These are phyloP conservation scores for Asobara japonica DNA, from an alignment of 1,140 invertebrate genomes.

Conservation along the genomic window DNA sequence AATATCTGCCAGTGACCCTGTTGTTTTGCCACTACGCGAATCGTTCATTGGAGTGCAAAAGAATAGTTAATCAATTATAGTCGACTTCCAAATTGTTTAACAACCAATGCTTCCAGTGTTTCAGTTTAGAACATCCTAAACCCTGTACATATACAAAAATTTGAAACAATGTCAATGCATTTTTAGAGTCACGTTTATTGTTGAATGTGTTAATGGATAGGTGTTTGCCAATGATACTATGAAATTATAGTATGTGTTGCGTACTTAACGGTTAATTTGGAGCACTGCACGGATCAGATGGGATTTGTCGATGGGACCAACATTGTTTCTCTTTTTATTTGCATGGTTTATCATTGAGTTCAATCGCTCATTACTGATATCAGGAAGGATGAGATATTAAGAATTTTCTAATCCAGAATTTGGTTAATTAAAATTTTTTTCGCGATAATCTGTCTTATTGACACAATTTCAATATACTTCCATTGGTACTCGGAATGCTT, in stretches of 20 bases:
- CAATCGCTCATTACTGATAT: neutral
- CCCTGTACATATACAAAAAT: neutral
- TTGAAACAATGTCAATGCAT: neutral
- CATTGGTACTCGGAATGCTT: no score
- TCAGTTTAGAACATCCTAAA: neutral
- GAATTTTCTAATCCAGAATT: neutral
- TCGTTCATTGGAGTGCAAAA: conserved; percentile 40
- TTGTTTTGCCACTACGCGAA: conserved; percentile 37
- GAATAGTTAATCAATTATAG: conserved; percentile 28
- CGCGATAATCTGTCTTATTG: no score
- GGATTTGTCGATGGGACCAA: conserved; percentile 1
- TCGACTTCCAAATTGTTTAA: neutral
- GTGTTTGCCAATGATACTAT: neutral
- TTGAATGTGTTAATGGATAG: neutral
- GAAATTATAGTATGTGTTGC: neutral
- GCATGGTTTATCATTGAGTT: neutral
- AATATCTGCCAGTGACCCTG: conserved; percentile 23
- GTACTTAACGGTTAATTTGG: conserved; percentile 1
- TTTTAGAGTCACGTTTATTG: neutral
- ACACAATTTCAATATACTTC: neutral
- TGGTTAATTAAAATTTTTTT: no score
- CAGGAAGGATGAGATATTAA: neutral
- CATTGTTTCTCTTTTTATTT: neutral
- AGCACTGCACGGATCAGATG: conserved; percentile 1
- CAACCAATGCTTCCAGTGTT: neutral